Conservation (phyloP, 2,888 invertebrate genomes). For the Tanypteryx hageni region DNA sequence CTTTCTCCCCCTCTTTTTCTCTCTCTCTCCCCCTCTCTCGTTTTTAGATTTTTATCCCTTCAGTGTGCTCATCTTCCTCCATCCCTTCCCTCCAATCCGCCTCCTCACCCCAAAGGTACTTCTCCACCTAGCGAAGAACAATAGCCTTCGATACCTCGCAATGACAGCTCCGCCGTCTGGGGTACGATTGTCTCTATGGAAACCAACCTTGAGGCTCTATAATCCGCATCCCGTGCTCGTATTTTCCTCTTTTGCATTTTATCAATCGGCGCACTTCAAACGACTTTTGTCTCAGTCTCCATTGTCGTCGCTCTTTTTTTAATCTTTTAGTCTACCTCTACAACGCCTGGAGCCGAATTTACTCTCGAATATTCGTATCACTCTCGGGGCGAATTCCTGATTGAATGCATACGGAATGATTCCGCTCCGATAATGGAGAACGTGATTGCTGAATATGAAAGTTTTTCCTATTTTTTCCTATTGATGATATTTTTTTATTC, state of each 20-base stretch:
- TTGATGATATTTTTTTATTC: no score
- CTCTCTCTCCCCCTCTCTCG: background rate
- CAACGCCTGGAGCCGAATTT: no score
- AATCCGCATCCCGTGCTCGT: background rate
- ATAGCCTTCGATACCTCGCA: background rate
- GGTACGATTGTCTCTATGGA: constrained; percentile 13
- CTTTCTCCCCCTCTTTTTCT: background rate
- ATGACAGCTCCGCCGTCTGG: constrained; percentile 35
- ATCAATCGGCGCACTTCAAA: background rate
- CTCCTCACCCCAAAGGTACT: background rate
- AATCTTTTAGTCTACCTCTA: no score
- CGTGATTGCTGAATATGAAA: no score
- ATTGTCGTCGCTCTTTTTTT: background rate
- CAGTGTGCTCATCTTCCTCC: background rate
- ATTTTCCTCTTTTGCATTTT: background rate
- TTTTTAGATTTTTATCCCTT: background rate
- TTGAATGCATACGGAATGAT: no score
- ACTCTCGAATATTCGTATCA: no score
- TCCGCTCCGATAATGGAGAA: no score
- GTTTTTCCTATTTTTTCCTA: no score
- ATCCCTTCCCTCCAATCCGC: background rate
- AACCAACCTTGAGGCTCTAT: background rate
- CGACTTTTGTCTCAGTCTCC: background rate
- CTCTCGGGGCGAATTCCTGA: no score
- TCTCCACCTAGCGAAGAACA: background rate